Percentiles rank a stretch among this genome's conserved stretches.
Evolutionary conservation across 1,140 invertebrate genomes (phyloP).

Genomic region (Sipha flava): DNA sequence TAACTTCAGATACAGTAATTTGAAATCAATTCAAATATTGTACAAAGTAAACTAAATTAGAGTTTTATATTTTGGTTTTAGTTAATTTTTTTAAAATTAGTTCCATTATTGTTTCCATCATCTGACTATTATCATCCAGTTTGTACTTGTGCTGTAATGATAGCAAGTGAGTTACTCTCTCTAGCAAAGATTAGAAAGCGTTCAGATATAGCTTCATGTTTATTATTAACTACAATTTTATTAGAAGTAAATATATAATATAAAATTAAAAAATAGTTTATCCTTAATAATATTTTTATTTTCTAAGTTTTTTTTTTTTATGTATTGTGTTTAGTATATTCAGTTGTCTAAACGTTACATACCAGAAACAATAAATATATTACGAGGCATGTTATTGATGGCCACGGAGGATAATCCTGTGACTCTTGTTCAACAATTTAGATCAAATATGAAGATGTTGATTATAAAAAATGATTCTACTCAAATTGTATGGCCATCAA

Average conservation of each 20-base stretch:
- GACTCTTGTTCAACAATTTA: neutral
- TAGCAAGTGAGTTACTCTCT: conserved; percentile 71
- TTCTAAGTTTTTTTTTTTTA: neutral
- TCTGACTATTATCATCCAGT: conserved; percentile 82
- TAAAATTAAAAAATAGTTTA: neutral
- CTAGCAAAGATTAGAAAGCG: conserved; percentile 53
- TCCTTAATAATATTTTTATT: neutral
- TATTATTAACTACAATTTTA: conserved; percentile 64
- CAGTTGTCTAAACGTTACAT: conserved; percentile 68
- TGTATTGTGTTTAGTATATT: conserved; percentile 56
- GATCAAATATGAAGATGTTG: neutral
- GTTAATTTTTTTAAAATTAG: conserved; percentile 70
- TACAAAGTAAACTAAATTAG: neutral
- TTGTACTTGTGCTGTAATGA: conserved; percentile 71
- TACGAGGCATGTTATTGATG: conserved; percentile 54
- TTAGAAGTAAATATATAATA: conserved; percentile 54
- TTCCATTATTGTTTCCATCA: conserved; percentile 69
- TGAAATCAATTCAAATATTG: neutral
- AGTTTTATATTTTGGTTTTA: conserved; percentile 43
- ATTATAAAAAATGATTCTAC: neutral
- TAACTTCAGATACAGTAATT: conserved; percentile 21
- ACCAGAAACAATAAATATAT: conserved; percentile 68
- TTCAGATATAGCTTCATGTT: conserved; percentile 63
- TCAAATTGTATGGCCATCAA: neutral
- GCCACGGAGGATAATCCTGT: neutral